Conservation (phyloP, 1,140 invertebrate species). For the Trypoxylus dichotomus region DNA sequence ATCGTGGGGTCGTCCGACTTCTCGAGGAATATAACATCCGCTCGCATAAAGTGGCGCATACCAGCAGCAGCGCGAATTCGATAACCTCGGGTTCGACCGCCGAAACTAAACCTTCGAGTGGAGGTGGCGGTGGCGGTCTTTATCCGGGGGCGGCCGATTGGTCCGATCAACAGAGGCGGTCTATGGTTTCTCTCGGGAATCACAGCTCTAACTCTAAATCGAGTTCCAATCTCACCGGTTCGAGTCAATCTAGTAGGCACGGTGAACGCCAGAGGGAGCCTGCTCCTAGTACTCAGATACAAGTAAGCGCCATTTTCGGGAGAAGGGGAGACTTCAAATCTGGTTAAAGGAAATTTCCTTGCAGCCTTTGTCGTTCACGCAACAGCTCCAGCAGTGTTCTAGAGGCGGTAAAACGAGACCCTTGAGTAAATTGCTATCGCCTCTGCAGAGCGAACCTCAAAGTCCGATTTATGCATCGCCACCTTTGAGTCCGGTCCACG, state of each 20-base stretch:
- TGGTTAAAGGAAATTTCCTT: conserved; percentile 32
- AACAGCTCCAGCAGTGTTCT: conserved; percentile 72
- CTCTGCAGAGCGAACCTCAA: conserved; percentile 74
- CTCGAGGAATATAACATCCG: conserved; percentile 60
- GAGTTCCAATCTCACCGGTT: conserved; percentile 68
- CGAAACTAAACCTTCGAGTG: conserved; percentile 66
- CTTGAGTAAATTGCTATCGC: conserved; percentile 65
- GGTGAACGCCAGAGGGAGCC: conserved; percentile 48
- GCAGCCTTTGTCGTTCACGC: conserved; percentile 70
- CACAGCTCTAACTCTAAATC: conserved; percentile 73
- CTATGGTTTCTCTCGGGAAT: conserved; percentile 71
- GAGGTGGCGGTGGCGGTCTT: conserved; percentile 40
- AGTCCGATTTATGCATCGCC: conserved; percentile 77
- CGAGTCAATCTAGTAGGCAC: conserved; percentile 52
- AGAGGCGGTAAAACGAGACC: conserved; percentile 62
- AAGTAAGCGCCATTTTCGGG: neutral
- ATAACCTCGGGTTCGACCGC: conserved; percentile 67
- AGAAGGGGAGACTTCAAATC: neutral
- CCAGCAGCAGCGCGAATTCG: conserved; percentile 63
- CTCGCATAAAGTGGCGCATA: conserved; percentile 46
- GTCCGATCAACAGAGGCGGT: conserved; percentile 66
- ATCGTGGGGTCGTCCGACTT: conserved; percentile 69
- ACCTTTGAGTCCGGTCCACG: conserved; percentile 71
- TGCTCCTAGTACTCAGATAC: conserved; percentile 40
- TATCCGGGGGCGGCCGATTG: conserved; percentile 60